A percentile compares a stretch with the other conserved stretches of the same genome.
Conservation (phyloP, 2,888 invertebrate genomes). For the Drosophila cognata region DNA sequence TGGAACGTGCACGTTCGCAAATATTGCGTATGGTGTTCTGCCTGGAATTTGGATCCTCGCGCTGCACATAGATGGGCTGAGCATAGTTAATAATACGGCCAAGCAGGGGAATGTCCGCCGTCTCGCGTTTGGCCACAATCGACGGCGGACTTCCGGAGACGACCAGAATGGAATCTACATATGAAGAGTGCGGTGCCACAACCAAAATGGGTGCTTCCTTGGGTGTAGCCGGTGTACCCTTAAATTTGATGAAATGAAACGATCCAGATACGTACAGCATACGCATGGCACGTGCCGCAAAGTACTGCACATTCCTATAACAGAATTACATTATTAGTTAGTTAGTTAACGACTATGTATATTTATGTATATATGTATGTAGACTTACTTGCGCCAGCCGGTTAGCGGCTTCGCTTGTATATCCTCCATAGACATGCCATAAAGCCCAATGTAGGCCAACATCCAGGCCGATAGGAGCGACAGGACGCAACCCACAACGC, state of each 20-base stretch:
- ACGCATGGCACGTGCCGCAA: conserved; percentile 90
- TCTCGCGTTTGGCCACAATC: conserved; percentile 95
- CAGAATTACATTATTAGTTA: background rate
- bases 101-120: conserved; percentile 92
- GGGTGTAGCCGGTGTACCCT: conserved; percentile 88
- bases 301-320: conserved; percentile 87
- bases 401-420: conserved; percentile 91
- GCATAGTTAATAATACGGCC: conserved; percentile 97
- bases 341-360: background rate
- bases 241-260: conserved; percentile 91
- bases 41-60: conserved; percentile 96
- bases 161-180: conserved; percentile 94
- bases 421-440: conserved; percentile 92
- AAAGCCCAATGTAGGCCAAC: conserved; percentile 92
- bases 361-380: background rate
- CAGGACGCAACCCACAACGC: conserved; percentile 91
- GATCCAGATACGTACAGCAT: conserved; percentile 92
- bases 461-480: conserved; percentile 93
- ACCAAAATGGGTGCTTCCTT: conserved; percentile 93
- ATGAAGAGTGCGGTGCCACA: conserved; percentile 96
- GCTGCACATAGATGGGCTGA: conserved; percentile 97
- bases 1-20: conserved; percentile 92
- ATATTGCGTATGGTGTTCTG: conserved; percentile 96
- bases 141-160: conserved; percentile 93
- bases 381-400: conserved; percentile 95